phyloP scores from a whole-genome alignment of 2,113 vertebrate species.

The Psophia crepitans region DNA sequence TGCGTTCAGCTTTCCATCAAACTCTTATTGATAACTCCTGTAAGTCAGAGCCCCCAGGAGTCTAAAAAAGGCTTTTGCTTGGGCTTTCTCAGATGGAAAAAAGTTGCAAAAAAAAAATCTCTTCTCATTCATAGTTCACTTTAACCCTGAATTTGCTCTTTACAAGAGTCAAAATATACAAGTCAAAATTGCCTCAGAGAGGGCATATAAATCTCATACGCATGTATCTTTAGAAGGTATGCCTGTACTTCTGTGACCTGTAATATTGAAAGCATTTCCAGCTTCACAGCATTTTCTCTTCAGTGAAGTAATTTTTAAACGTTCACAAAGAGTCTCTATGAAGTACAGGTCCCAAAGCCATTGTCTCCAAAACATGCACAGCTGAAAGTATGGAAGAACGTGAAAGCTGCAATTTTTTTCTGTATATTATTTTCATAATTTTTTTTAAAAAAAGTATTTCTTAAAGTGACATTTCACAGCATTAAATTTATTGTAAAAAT shows the following conservation, averaged over 20 bases:
- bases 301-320: background rate
- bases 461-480: conserved; percentile 5
- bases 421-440: background rate
- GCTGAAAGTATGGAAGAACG: fast-evolving
- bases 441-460: conserved; percentile 15
- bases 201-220: background rate
- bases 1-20: background rate
- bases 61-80: background rate
- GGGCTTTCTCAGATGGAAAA: background rate
- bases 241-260: background rate
- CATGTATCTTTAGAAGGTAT: background rate
- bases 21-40: background rate
- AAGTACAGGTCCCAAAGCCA: background rate
- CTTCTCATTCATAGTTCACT: background rate
- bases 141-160: background rate
- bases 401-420: background rate
- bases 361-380: fast-evolving
- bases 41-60: background rate
- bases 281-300: background rate
- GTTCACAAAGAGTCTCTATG: background rate
- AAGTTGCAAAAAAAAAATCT: background rate
- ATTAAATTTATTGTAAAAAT: conserved; percentile 15
- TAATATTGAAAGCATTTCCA: background rate
- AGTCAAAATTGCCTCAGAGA: background rate
- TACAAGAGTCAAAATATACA: background rate